These are phyloP conservation scores for Acleris sparsana DNA, from an alignment of 2,888 invertebrate genomes.

Conservation along the genomic window DNA sequence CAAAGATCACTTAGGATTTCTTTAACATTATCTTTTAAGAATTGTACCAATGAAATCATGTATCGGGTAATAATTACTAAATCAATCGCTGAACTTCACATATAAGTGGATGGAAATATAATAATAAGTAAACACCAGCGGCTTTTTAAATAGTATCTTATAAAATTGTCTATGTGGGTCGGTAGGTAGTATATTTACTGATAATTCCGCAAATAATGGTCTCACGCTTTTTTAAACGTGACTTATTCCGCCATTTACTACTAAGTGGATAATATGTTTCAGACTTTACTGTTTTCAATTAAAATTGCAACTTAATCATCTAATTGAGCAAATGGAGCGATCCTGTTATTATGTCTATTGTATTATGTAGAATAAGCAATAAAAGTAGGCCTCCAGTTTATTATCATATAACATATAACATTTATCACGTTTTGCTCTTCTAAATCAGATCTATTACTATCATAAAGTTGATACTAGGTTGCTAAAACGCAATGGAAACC, in stretches of 20 bases:
- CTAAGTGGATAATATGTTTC: slow-evolving; percentile 25
- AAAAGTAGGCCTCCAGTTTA: neutral
- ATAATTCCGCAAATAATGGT: slow-evolving; percentile 9
- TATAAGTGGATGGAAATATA: no score
- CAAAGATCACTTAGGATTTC: no score
- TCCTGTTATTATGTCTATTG: no score
- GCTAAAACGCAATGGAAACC: slow-evolving; percentile 23
- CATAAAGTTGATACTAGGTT: slow-evolving; percentile 22
- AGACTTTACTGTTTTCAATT: neutral
- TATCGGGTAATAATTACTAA: no score
- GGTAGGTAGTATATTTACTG: slow-evolving; percentile 12
- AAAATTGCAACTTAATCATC: neutral
- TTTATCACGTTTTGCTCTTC: neutral
- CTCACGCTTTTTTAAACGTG: slow-evolving; percentile 26
- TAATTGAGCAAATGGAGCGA: no score
- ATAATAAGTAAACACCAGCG: no score
- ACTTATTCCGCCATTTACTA: slow-evolving; percentile 21
- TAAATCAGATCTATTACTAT: slow-evolving; percentile 2
- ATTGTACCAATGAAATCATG: no score
- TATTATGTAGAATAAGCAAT: no score
- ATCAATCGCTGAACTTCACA: no score
- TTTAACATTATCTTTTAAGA: no score
- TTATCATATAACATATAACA: neutral
- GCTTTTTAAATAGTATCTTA: no score
- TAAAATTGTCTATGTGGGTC: slow-evolving; percentile 2